Evolutionary conservation across 2,888 invertebrate genomes (phyloP), one percentile per base, ranked within the genome.

Genomic region (Cylindroiulus punctatus): DNA sequence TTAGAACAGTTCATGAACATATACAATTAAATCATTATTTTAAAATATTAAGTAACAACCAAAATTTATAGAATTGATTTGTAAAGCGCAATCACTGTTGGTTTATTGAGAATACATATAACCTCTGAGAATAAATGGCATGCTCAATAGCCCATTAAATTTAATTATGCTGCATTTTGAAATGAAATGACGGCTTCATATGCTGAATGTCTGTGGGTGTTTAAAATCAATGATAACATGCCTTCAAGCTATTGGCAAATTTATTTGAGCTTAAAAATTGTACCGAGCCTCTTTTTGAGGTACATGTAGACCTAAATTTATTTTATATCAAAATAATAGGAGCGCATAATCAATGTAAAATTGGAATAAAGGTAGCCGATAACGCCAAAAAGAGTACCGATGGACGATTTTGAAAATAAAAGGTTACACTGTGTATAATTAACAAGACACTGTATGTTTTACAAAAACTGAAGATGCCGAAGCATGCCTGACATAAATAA

Each of bases 361-460:
- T 52, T 52, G 19, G 52, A 14, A 52, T 52, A 52, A 52, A 52
- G n/a, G n/a, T n/a, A 30, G 76, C n/a, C 30, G 26, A 26, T 76
- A 30, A 10, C 26, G 30, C 30, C 30, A 76, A 76, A 76, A 76
- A 12, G 76, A 76, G 30, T 76, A 30, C 76, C 76, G 30, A 76
- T 26, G 30, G 26, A 76, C 26, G 76, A 76, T 76, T 76, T 76
- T 76, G 76, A 76, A 76, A 76, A 76, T 76, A n/a, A 76, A 65
- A 76, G 76, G 76, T 76, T 76, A 76, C 30, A 30, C 14, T 30
- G 26, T 30, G 26, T 76, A 30, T 76, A 76, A 76, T 76, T 76
- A 76, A 76, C 12, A 17, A 30, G 30, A 76, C 76, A 26, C 26
- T 0, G 76, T 30, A 30, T 30, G 26, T 26, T 30, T 76, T 26